Percentiles rank a stretch among this genome's conserved stretches.
Conservation (phyloP, 1,140 invertebrate species). For the Aricia agestis region DNA sequence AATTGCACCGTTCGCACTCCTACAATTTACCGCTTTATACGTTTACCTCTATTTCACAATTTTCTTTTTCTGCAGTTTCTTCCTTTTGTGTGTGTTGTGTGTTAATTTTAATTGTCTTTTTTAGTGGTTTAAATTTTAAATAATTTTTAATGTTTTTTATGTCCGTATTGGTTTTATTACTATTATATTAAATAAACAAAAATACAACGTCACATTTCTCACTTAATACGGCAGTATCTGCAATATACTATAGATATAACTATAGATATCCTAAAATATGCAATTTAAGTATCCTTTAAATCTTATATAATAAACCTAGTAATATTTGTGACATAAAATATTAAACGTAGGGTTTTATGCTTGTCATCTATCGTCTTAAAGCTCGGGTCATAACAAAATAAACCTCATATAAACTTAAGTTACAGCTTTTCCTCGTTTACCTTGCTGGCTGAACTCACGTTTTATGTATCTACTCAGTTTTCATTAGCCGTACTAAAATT, state of each 20-base stretch:
- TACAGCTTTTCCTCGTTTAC: not conserved
- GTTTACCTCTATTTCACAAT: constrained; percentile 19
- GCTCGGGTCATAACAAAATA: not conserved
- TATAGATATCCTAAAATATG: no score
- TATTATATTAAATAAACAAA: no score
- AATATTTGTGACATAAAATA: not conserved
- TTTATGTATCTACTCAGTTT: not conserved
- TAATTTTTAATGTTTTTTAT: no score
- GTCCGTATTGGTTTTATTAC: no score
- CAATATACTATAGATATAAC: no score
- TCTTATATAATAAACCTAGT: not conserved
- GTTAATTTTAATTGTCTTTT: not conserved
- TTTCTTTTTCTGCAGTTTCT: not conserved
- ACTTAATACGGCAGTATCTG: no score
- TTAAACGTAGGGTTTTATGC: not conserved
- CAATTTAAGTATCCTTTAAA: no score
- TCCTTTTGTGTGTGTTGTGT: not conserved
- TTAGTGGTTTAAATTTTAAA: not conserved
- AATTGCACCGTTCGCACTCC: constrained; percentile 23
- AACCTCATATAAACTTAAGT: constrained; percentile 1
- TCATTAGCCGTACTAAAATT: no score
- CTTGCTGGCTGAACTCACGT: not conserved
- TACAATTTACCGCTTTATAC: constrained; percentile 32
- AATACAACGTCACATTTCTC: no score
- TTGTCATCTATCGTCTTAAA: not conserved